Evolutionary conservation across 2,113 vertebrate genomes (phyloP).

Genomic region (Chroicocephalus ridibundus): DNA sequence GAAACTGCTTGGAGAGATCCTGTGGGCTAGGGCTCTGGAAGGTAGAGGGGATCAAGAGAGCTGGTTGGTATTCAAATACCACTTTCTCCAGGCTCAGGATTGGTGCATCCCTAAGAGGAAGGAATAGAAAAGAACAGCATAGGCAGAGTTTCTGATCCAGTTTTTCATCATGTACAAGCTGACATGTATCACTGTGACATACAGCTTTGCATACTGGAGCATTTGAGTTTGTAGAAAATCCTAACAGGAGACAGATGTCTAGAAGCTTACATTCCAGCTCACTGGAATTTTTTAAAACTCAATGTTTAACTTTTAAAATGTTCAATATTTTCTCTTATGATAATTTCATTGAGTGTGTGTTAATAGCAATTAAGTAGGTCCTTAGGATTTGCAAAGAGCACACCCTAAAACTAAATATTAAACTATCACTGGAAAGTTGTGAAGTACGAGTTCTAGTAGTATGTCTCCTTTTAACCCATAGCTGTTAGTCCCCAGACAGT

Average conservation of each 20-base stretch:
- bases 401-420: background rate
- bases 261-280: background rate
- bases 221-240: background rate
- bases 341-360: accelerated
- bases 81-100: no score
- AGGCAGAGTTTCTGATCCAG: background rate
- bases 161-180: background rate
- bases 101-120: no score
- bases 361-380: background rate
- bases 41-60: no score
- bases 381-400: background rate
- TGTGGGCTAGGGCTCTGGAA: no score
- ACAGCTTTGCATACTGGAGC: background rate
- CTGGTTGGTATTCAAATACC: no score
- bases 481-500: background rate
- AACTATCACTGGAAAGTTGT: background rate
- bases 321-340: background rate
- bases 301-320: background rate
- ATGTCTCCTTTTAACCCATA: background rate
- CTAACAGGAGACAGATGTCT: background rate
- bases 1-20: no score
- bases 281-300: background rate
- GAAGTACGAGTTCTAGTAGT: background rate
- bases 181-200: background rate
- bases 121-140: background rate